Percentiles rank a stretch among this genome's conserved stretches.
phyloP scores from a whole-genome alignment of 2,797 vertebrate genomes.

The Enteromius anoplus region DNA sequence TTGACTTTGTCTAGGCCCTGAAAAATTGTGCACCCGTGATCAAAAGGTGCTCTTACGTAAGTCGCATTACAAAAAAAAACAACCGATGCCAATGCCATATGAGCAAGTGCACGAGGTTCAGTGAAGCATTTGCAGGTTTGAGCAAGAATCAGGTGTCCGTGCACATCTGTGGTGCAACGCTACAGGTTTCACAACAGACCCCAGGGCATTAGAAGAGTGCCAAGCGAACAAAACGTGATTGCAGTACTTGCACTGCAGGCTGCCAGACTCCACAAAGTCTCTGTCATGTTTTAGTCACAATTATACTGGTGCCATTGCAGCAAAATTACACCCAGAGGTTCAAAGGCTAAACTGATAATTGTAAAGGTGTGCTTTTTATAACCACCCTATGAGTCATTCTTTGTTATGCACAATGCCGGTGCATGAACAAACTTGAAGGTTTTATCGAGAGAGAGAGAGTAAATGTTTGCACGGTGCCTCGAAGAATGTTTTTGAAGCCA shows the following conservation, averaged over 20 bases:
- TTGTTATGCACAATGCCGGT: conserved; percentile 30
- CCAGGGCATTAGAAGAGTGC: conserved; percentile 39
- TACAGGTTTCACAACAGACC: conserved; percentile 30
- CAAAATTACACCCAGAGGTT: conserved; percentile 50
- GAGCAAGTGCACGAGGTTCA: neutral
- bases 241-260: conserved; percentile 17
- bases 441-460: conserved; percentile 14
- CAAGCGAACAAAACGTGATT: conserved; percentile 39
- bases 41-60: conserved; percentile 1
- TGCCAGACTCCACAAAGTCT: conserved; percentile 57
- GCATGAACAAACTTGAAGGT: conserved; percentile 54
- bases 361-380: conserved; percentile 57
- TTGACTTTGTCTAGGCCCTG: conserved; percentile 7
- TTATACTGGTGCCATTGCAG: conserved; percentile 46
- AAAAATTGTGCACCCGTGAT: neutral
- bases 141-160: conserved; percentile 36
- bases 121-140: conserved; percentile 13
- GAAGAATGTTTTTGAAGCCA: conserved; percentile 58
- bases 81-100: neutral
- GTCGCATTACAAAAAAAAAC: neutral
- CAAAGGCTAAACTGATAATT: conserved; percentile 54
- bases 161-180: conserved; percentile 33
- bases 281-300: conserved; percentile 42
- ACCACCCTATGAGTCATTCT: conserved; percentile 47
- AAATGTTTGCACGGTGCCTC: conserved; percentile 47